Conservation (phyloP, 2,888 invertebrate genomes). For the Asteroscopus sphinx region DNA sequence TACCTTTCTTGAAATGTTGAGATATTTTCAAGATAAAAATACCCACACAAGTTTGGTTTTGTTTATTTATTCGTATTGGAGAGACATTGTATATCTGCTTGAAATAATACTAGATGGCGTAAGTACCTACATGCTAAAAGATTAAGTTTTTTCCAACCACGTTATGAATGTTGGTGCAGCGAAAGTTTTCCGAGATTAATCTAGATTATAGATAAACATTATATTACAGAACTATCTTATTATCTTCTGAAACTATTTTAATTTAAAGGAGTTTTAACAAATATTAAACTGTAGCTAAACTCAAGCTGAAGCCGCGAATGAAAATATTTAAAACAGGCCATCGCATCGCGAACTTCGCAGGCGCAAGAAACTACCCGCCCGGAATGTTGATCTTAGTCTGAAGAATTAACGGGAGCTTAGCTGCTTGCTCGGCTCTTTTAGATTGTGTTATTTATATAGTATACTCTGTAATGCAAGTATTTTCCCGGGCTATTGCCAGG, state of each 20-base stretch:
- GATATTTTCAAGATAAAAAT: no score
- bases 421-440: slow-evolving; percentile 11
- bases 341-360: slow-evolving; percentile 22
- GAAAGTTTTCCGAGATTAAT: neutral
- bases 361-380: slow-evolving; percentile 21
- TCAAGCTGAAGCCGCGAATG: slow-evolving; percentile 25
- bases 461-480: slow-evolving; percentile 7
- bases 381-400: slow-evolving; percentile 29
- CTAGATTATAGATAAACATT: neutral
- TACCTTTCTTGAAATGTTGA: no score
- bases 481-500: slow-evolving; percentile 21
- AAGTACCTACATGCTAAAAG: neutral
- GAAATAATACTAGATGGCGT: slow-evolving; percentile 9
- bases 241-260: slow-evolving; percentile 39
- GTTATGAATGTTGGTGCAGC: neutral
- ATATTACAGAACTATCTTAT: slow-evolving; percentile 6
- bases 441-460: slow-evolving; percentile 20
- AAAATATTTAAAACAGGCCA: slow-evolving; percentile 45
- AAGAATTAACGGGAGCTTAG: slow-evolving; percentile 39
- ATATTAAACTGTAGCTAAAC: slow-evolving; percentile 32
- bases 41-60: no score
- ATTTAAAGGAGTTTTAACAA: slow-evolving; percentile 31
- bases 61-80: no score
- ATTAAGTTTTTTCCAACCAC: neutral
- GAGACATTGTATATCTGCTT: no score